phyloP scores from a whole-genome alignment of 2,113 vertebrate species.

The Alosa alosa region DNA sequence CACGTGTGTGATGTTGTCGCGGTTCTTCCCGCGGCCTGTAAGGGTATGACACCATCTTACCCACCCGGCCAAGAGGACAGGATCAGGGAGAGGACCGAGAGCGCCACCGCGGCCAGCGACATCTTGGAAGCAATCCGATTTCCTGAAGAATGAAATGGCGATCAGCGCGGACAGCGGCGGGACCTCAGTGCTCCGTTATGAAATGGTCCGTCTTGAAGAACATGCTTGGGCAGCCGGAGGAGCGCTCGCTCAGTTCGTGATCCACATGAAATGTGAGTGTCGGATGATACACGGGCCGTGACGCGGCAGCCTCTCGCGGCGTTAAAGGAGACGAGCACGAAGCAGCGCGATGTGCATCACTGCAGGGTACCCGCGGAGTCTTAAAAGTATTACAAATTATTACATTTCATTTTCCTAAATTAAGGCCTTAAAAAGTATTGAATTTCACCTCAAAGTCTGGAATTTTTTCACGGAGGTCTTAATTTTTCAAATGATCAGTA shows the following conservation, averaged over 20 bases:
- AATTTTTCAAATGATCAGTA: no score
- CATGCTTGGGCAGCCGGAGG: slow-evolving; percentile 32
- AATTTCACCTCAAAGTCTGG: no score
- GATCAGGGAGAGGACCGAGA: slow-evolving; percentile 59
- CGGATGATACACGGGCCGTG: slow-evolving; percentile 60
- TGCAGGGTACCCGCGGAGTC: no score
- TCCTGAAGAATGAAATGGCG: neutral
- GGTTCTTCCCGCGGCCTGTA: slow-evolving; percentile 32
- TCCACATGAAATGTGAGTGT: slow-evolving; percentile 44
- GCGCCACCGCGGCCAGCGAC: slow-evolving; percentile 55
- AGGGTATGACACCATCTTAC: slow-evolving; percentile 59
- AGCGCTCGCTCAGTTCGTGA: slow-evolving; percentile 35
- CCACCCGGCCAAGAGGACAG: slow-evolving; percentile 68
- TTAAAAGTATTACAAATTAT: no score
- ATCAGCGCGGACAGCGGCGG: neutral
- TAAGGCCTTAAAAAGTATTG: no score
- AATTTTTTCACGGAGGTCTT: no score
- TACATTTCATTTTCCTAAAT: no score
- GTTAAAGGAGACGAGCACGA: neutral
- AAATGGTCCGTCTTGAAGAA: slow-evolving; percentile 24
- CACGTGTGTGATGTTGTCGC: slow-evolving; percentile 13
- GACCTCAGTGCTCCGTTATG: neutral
- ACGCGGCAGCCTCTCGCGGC: slow-evolving; percentile 47
- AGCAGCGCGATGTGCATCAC: neutral
- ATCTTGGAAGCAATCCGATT: slow-evolving; percentile 54